Conservation (phyloP, 2,888 invertebrate genomes). For the Melipona bicolor region DNA sequence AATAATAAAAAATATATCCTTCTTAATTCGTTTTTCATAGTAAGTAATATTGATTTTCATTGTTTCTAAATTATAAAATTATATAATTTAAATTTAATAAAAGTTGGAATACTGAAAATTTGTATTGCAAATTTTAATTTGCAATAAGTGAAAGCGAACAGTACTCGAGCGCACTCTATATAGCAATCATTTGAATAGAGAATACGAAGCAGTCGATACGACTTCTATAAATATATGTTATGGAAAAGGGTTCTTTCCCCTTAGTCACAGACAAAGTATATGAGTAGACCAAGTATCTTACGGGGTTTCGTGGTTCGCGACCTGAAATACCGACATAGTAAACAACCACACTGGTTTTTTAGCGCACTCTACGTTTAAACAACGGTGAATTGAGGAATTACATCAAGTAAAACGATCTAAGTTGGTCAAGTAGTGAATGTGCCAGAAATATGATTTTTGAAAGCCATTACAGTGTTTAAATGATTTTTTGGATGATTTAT, state of each 20-base stretch:
- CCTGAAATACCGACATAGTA: too few species aligned
- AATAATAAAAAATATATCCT: background rate
- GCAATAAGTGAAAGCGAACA: background rate
- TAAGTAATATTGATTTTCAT: background rate
- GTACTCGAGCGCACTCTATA: slow-evolving; percentile 42
- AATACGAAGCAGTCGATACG: background rate
- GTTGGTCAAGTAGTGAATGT: too few species aligned
- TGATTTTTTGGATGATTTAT: too few species aligned
- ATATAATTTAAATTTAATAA: background rate
- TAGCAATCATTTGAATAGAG: background rate
- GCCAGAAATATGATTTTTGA: too few species aligned
- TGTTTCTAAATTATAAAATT: background rate
- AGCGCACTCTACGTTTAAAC: too few species aligned
- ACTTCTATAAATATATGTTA: slow-evolving; percentile 3
- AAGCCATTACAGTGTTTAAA: too few species aligned
- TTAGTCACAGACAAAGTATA: too few species aligned
- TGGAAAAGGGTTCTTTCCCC: background rate
- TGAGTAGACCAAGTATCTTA: too few species aligned
- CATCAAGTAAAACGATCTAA: too few species aligned
- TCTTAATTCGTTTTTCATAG: background rate
- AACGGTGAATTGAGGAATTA: too few species aligned
- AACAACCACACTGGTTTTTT: too few species aligned
- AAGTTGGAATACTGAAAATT: background rate
- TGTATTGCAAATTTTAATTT: background rate
- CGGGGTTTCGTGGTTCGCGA: too few species aligned